Base-by-base conservation (phyloP, 2,113 vertebrate species). In the cat (Felis catus) region DNA sequence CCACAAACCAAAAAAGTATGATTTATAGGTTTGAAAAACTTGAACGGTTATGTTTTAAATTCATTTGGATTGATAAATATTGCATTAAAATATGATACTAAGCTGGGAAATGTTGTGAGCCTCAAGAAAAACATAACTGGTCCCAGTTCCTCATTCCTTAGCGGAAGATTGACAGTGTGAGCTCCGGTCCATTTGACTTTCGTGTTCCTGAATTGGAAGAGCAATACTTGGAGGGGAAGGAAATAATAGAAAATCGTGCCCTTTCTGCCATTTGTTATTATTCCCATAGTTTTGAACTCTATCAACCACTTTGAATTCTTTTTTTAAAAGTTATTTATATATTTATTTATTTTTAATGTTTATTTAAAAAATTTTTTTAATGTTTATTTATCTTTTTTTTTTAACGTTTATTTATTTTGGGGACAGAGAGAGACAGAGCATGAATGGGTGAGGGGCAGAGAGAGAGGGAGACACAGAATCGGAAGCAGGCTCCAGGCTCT, bases 21-120 rank as follows among this genome's bases (percentile, higher is more conserved):
- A 93, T 45, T 71, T 84, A 45, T 29, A 87, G 63, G 31, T 84
- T 89, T 94, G 79, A 81, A 63, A 93, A 84, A 93, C 33, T 12
- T 5, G 9, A 83, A 16, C 39, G 55, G 10, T 27, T 61, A 2
- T 71, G 71, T 86, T 94, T 90, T 39, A 94, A 82, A 33, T 94
- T 51, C 71, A 74, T 85, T 51, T 89, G 89, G 84, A 51, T 71
- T 89, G 36, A 29, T 55, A 70, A 89, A 41, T 31, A 81, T 27
- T 65, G 48, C 39, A 74, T 79, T 81, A 83, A 88, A 85, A 41
- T n/a, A 31, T 80, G 53, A 29, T 23, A 41, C 4, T 87, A 48
- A 86, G 33, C 21, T 71, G 66, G 61, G 1, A 94, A 85, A 71
- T 80, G 19, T 29, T 53, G 21, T 48, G 91, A 45, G 79, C 25